Base-by-base conservation (phyloP, 1,140 invertebrate species). In the Neodiprion fabricii region DNA sequence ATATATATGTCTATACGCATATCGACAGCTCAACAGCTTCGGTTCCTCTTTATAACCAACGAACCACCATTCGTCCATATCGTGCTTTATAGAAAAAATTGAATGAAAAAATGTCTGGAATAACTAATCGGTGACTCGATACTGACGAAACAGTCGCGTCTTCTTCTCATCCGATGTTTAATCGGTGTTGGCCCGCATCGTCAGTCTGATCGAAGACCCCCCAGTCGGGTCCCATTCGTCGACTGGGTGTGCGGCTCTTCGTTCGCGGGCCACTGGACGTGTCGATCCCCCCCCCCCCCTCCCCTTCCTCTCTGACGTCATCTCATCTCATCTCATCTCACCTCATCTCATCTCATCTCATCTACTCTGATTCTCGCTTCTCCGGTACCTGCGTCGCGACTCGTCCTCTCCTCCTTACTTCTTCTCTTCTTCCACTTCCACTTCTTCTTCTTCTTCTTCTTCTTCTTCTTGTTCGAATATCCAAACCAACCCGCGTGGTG, bases 201-300 rank as follows among this genome's bases (percentile, higher is more conserved):
- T 86, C 84, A 84, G 84, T 81, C 85, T 85, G 85, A 87, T 86
- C 83, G 85, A 72, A 79, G 85, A 86, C 84, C 85, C 83, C 85
- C 85, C 85, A 85, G 82, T 70, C 75, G 81, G 66, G 72, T 28
- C 53, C 53, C 53, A 61, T 61, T 61, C 53, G 53, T 61, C 53
- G 53, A 14, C 53, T 3, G 11, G n/a, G 53, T 17, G n/a, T 61
- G 11, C 53, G 9, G 53, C 53, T 40, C 28, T 40, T 40, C 28
- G 28, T 40, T 40, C 28, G 28, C 28, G 28, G 28, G 28, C 28
- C 28, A 40, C 28, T 40, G 28, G 28, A 40, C 28, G 28, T 14
- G 53, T 14, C 11, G 53, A 61, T 4, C 53, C 11, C n/a, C 11
- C 53, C 11, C 53, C 53, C n/a, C 53, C n/a, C 28, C n/a, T n/a